Percentiles rank a stretch among this genome's conserved stretches.
Conservation (phyloP, 2,113 vertebrate species). For the Cyphomyrus plagiostoma region DNA sequence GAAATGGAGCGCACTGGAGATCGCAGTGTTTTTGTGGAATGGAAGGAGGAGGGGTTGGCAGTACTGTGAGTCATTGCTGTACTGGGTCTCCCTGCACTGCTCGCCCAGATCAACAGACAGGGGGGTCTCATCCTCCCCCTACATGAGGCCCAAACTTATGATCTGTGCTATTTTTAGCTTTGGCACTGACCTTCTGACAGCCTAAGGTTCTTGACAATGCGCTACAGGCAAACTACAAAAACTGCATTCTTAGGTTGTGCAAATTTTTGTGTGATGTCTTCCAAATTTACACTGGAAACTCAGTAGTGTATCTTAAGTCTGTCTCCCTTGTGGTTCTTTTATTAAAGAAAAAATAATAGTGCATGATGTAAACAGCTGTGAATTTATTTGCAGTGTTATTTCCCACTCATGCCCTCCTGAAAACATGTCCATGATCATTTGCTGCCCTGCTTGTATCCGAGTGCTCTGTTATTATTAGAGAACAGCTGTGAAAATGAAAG, state of each 20-base stretch:
- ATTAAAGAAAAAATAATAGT: background rate
- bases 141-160: conserved; percentile 6
- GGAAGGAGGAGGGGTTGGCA: background rate
- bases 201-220: conserved; percentile 30
- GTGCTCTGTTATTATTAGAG: conserved; percentile 36
- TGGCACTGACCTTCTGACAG: conserved; percentile 42
- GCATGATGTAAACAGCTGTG: background rate
- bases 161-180: conserved; percentile 54
- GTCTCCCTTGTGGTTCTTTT: background rate
- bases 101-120: background rate
- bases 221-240: background rate
- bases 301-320: background rate
- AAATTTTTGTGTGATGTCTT: background rate
- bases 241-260: background rate
- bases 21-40: background rate
- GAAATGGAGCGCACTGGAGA: background rate
- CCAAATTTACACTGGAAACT: background rate
- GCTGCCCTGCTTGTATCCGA: conserved; percentile 19
- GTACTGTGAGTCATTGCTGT: conserved; percentile 8
- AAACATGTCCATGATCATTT: conserved; percentile 47
- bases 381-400: background rate
- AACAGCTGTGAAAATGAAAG: conserved; percentile 42
- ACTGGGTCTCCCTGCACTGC: background rate
- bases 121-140: background rate
- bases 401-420: conserved; percentile 4